Evolutionary conservation across 1,140 invertebrate species (phyloP).

Genomic region (Drosophila athabasca): DNA sequence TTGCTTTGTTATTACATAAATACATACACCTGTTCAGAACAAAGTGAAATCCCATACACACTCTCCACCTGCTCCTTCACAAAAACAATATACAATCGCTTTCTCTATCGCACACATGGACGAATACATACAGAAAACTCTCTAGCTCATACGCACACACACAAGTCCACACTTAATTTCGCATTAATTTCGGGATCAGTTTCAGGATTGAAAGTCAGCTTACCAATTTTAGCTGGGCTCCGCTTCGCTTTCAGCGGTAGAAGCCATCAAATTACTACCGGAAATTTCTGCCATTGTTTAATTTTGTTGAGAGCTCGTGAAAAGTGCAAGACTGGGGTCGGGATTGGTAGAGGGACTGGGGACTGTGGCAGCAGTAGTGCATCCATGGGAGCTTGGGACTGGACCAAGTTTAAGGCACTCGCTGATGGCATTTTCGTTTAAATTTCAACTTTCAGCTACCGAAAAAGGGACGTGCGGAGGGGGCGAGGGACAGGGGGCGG

Average conservation of each 20-base stretch:
- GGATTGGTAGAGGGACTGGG: background rate
- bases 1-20: background rate
- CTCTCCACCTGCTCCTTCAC: background rate
- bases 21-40: background rate
- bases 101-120: too few species aligned
- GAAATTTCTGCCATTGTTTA: conserved; percentile 44
- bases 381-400: background rate
- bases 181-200: conserved; percentile 17
- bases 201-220: too few species aligned
- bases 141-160: too few species aligned
- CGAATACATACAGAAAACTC: background rate
- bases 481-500: too few species aligned
- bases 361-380: conserved; percentile 2
- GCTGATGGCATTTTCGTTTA: conserved; percentile 42
- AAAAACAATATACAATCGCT: too few species aligned
- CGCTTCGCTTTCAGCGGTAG: conserved; percentile 20
- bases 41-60: conserved; percentile 12
- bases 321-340: background rate
- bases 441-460: conserved; percentile 51
- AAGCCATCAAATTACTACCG: conserved; percentile 43
- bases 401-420: conserved; percentile 18
- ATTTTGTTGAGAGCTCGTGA: conserved; percentile 27
- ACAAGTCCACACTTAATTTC: too few species aligned
- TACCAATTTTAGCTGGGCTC: conserved; percentile 2
- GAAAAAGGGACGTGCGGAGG: background rate